Conservation (phyloP, 2,113 vertebrate species). For the Aptenodytes patagonicus region DNA sequence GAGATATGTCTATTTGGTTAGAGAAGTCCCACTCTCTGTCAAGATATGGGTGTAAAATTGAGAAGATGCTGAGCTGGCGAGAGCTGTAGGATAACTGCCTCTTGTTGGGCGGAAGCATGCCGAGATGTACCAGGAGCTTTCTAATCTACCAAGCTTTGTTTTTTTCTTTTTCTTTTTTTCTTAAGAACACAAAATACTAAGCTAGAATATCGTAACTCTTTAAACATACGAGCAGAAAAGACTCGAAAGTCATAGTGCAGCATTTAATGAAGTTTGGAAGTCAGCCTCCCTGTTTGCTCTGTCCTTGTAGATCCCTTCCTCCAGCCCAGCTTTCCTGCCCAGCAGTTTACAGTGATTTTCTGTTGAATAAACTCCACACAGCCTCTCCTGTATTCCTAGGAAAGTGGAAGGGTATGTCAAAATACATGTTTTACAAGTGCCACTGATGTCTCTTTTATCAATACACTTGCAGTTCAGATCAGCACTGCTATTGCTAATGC, state of each 20-base stretch:
- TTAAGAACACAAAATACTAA: background rate
- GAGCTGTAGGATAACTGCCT: background rate
- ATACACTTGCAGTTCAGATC: background rate
- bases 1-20: background rate
- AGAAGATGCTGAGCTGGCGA: background rate
- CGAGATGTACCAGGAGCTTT: background rate
- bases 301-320: background rate
- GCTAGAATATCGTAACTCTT: background rate
- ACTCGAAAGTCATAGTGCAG: background rate
- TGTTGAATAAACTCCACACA: background rate
- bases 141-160: background rate
- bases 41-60: background rate
- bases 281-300: background rate
- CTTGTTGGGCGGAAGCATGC: background rate
- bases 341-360: background rate
- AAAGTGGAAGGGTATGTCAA: background rate
- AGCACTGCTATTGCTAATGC: background rate
- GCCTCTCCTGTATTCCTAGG: background rate
- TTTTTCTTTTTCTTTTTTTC: background rate
- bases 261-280: background rate
- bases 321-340: background rate
- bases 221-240: background rate
- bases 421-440: background rate
- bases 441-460: background rate
- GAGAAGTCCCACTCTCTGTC: background rate